Base-by-base conservation (phyloP, 2,797 vertebrate species). In the Cirrhinus mrigala region DNA sequence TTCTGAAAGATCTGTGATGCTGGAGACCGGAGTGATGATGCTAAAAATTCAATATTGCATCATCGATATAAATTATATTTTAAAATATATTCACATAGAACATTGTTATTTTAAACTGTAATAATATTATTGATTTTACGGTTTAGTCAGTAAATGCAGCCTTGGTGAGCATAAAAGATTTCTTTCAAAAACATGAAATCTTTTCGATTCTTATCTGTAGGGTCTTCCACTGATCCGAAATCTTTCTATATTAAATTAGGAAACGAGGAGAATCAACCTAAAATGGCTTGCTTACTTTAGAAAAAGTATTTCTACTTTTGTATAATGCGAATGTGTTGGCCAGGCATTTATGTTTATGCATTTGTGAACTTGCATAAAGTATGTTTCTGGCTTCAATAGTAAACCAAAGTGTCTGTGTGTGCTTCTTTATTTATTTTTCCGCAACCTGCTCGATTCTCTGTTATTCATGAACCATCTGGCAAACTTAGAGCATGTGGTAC, bases 381-480 rank as follows among this genome's bases (percentile, higher is more conserved):
- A 37, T 68, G 62, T 81, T 81, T 69, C 64, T 24, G 79, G 12
- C 20, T 64, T 81, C 46, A 44, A 54, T 50, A 78, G 74, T 81
- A 76, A 18, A 78, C 22, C 46, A 79, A 48, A 44, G 20, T 44
- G 37, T 81, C 82, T 83, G 46, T 48, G 46, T 24, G 54, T 27
- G 11, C 76, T 85, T 27, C 74, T 87, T 90, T 88, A 79, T 85
- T 87, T 90, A 87, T 79, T 77, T 92, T 90, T 89, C 88, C 82
- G 20, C 79, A 88, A 93, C 92, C 92, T 92, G 92, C 73, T 86
- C 50, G 90, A 91, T 83, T 89, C 90, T 94, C 90, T 92, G 90
- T 94, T 95, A 95, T 95, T 95, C 90, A 96, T 95, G 93, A 95
- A 93, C 94, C 94, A 95, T 96, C 94, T 96, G 95, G 79, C 91